Conservation (phyloP, 2,888 invertebrate genomes). For the Tetragonula carbonaria region DNA sequence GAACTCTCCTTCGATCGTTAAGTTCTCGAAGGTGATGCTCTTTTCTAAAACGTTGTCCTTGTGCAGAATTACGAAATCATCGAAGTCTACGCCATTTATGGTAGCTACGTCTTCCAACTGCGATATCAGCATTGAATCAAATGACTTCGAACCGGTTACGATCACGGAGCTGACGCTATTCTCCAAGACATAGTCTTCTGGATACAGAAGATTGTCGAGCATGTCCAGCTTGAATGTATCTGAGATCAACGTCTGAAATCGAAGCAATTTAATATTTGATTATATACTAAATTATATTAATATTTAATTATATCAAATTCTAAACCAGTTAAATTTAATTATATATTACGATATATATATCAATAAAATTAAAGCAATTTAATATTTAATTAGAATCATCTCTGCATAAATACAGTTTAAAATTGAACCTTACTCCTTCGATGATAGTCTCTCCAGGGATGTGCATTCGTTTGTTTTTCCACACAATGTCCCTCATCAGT, state of each 20-base stretch:
- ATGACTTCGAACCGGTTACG: constrained; percentile 85
- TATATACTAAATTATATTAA: not conserved
- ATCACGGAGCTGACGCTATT: constrained; percentile 76
- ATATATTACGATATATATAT: no score
- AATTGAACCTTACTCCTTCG: constrained; percentile 83
- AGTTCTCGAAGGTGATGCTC: constrained; percentile 85
- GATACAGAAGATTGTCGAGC: constrained; percentile 85
- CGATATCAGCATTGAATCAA: constrained; percentile 82
- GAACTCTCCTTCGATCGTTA: constrained; percentile 85
- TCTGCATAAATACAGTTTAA: not conserved
- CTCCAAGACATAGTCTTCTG: constrained; percentile 84
- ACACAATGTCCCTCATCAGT: constrained; percentile 83
- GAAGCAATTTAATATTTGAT: no score
- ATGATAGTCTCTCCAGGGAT: constrained; percentile 83
- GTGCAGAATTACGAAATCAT: constrained; percentile 84
- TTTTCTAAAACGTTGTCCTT: constrained; percentile 84
- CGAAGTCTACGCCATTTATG: constrained; percentile 84
- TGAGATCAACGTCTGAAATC: constrained; percentile 50
- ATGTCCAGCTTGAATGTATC: constrained; percentile 74
- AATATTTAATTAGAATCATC: no score
- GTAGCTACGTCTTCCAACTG: constrained; percentile 81
- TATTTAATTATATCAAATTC: not conserved
- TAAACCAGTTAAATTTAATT: no score
- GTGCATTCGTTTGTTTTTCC: constrained; percentile 81
- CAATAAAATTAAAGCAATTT: constrained; percentile 18